phyloP scores from a whole-genome alignment of 2,888 invertebrate genomes.

The Eristalis pertinax region DNA sequence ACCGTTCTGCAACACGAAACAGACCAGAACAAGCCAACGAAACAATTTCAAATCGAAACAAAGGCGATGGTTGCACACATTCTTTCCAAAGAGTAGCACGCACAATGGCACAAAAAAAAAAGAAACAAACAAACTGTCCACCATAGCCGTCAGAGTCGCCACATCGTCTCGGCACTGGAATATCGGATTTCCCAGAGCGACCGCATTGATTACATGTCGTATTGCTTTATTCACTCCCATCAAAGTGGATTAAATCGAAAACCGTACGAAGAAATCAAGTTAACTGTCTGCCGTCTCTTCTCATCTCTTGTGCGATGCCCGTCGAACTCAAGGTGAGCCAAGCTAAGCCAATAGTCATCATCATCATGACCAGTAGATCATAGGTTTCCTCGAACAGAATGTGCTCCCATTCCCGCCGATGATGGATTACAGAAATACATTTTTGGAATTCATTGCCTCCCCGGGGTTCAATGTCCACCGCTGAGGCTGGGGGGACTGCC shows the following conservation, averaged over 20 bases:
- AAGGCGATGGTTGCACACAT: not conserved
- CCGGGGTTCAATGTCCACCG: slow-evolving; percentile 48
- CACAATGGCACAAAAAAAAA: not conserved
- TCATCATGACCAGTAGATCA: not conserved
- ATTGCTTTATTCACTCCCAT: not conserved
- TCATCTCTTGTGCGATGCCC: not conserved
- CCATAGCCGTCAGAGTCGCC: slow-evolving; percentile 6
- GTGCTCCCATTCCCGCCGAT: not conserved
- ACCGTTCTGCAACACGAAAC: not conserved
- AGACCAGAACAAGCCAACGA: not conserved
- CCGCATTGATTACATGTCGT: slow-evolving; percentile 31
- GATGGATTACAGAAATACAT: slow-evolving; percentile 18
- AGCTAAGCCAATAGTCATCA: not conserved
- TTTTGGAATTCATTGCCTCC: slow-evolving; percentile 22
- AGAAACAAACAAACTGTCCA: not conserved
- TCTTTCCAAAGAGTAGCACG: not conserved
- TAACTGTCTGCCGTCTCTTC: not conserved
- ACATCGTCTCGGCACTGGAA: not conserved
- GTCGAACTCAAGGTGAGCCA: slow-evolving; percentile 18
- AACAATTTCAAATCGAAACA: not conserved
- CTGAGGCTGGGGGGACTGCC: not conserved
- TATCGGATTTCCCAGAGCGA: slow-evolving; percentile 25
- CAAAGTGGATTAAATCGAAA: slow-evolving; percentile 22
- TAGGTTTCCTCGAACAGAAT: not conserved
- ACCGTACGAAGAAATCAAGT: slow-evolving; percentile 14